Evolutionary conservation across 2,797 vertebrate genomes (phyloP).

Genomic region (Circus cinereus): DNA sequence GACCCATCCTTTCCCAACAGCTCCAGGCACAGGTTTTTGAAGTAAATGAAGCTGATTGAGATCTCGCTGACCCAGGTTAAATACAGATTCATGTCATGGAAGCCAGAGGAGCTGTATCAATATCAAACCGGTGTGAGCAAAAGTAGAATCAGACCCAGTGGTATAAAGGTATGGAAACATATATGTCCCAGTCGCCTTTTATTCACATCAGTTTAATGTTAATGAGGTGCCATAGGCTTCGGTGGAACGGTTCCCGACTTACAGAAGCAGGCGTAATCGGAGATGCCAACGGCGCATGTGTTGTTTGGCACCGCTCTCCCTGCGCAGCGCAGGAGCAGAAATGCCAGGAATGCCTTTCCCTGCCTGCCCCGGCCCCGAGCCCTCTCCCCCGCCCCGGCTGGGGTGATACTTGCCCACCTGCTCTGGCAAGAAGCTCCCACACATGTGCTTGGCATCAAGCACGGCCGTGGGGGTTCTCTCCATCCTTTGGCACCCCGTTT

Average conservation of each 20-base stretch:
- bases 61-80: constrained; percentile 27
- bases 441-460: not conserved
- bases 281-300: not conserved
- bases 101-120: constrained; percentile 11
- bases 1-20: not conserved
- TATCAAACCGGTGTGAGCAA: not conserved
- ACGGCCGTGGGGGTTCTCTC: not conserved
- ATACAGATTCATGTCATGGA: not conserved
- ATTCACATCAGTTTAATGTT: constrained; percentile 16
- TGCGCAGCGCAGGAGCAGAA: not conserved
- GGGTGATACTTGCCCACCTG: not conserved
- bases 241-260: not conserved
- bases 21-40: not conserved
- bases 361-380: not conserved
- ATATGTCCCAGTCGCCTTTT: not conserved
- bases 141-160: not conserved
- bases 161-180: constrained; percentile 24
- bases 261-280: not conserved
- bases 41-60: constrained; percentile 4
- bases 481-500: fast-evolving
- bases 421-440: not conserved
- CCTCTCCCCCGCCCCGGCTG: not conserved
- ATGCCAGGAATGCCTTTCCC: not conserved
- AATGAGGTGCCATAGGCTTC: constrained; percentile 25
- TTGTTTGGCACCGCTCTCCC: not conserved